phyloP scores from a whole-genome alignment of 2,797 vertebrate genomes.

The Chaetophractus vellerosus region DNA sequence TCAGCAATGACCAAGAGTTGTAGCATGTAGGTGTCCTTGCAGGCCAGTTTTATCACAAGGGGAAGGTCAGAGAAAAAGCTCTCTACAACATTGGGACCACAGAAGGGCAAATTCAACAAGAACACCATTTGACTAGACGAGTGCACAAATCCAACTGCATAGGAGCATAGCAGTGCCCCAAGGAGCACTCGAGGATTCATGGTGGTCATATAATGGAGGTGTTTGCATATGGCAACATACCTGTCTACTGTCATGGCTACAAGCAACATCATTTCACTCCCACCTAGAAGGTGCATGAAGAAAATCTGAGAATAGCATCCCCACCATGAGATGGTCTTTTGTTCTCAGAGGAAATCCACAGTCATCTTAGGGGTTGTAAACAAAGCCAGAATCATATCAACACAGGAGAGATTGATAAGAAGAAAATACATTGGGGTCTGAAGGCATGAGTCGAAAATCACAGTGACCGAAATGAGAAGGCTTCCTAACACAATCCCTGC shows the following conservation, averaged over 20 bases:
- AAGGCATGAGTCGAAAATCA: constrained; percentile 56
- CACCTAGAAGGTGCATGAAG: constrained; percentile 68
- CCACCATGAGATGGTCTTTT: constrained; percentile 52
- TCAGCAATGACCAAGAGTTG: constrained; percentile 67
- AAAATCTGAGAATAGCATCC: constrained; percentile 69
- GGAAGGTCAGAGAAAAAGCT: constrained; percentile 78
- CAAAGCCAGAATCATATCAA: constrained; percentile 70
- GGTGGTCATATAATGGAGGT: constrained; percentile 59
- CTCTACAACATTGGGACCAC: constrained; percentile 61
- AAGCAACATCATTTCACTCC: constrained; percentile 69
- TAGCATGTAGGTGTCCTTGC: constrained; percentile 55
- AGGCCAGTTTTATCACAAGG: constrained; percentile 71
- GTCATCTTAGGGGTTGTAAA: constrained; percentile 66
- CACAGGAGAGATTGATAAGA: constrained; percentile 71
- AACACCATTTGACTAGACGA: constrained; percentile 68
- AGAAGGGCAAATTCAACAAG: constrained; percentile 68
- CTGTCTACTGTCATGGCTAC: constrained; percentile 75
- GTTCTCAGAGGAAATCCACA: constrained; percentile 11
- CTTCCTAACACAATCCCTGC: no score
- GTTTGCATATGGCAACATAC: constrained; percentile 75
- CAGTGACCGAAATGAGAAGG: constrained; percentile 58
- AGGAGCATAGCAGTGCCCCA: constrained; percentile 51
- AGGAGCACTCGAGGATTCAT: constrained; percentile 60
- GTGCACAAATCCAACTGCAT: constrained; percentile 39
- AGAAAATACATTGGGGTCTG: constrained; percentile 77